Base-by-base conservation (phyloP, 2,888 invertebrate species). In the Apamea anceps region DNA sequence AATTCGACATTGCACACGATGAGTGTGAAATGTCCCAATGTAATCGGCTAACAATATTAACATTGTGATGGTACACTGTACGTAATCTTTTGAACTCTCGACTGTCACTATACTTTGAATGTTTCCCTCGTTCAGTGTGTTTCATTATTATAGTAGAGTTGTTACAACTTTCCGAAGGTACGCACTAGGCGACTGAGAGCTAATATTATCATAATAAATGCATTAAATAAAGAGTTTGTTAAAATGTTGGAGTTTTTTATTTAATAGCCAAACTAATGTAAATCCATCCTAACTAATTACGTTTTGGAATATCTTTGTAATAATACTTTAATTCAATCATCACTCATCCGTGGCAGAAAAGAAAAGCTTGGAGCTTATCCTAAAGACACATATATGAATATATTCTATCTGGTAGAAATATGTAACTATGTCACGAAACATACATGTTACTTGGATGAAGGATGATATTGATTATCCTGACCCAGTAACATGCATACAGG, bases 121-220 rank as follows among this genome's bases (percentile, higher is more conserved):
- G 85, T 89, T 84, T 89, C 90, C 81, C 89, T 90, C 89, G 86
- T 90, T 91, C 88, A 84, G 90, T 90, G 89, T 91, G 89, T 91
- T 91, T 93, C 86, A 90, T 88, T 86, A 89, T 85, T 88, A 89
- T 85, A 87, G 93, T 95, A 94, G 95, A 94, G 95, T 96, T 96
- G 96, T 96, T 95, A 92, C 96, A 97, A 97, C 97, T 97, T 97
- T 97, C 96, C 97, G 96, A 96, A 95, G 96, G 96, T 97, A 96
- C 96, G 96, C 96, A 96, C 96, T 96, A 97, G 97, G 96, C 96
- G 97, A 96, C 97, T 96, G 96, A 96, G 95, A 96, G 96, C 96
- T 96, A 96, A 96, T 95, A 96, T 95, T 96, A 96, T 96, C 96
- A 96, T 96, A 94, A 95, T 96, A 95, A 96, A 96, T 95, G 96